phyloP scores from a whole-genome alignment of 64 coral and sea anemone genomes.

The Trachythela sp. region DNA sequence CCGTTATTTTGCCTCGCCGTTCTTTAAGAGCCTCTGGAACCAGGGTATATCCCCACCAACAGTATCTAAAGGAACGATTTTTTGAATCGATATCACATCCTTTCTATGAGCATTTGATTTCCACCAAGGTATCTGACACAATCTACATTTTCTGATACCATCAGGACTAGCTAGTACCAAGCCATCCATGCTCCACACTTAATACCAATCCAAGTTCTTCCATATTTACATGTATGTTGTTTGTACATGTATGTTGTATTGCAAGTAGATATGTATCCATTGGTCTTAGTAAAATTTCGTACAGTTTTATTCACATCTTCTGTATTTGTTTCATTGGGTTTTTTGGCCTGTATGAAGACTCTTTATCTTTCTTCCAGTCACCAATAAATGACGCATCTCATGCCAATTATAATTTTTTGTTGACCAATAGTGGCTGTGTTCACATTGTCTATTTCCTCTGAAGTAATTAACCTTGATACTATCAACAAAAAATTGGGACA shows the following conservation, averaged over 20 bases:
- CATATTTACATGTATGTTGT: not conserved
- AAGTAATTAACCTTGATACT: not conserved
- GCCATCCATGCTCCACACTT: not conserved
- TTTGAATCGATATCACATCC: constrained; percentile 5
- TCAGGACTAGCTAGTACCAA: constrained; percentile 9
- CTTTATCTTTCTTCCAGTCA: not conserved
- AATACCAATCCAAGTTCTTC: not conserved
- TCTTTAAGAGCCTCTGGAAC: too few relatives aligned
- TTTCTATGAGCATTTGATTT: not conserved
- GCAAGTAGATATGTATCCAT: not conserved
- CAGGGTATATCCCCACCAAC: too few relatives aligned
- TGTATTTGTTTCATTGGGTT: not conserved
- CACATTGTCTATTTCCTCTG: constrained; percentile 20
- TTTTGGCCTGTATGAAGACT: not conserved
- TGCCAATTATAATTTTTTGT: constrained; percentile 20
- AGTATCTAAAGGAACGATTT: not conserved
- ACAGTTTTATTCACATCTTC: not conserved
- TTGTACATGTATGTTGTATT: not conserved
- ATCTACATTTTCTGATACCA: not conserved
- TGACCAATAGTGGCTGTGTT: constrained; percentile 53
- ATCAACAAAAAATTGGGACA: constrained; percentile 38
- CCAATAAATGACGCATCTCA: not conserved
- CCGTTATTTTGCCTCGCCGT: too few relatives aligned
- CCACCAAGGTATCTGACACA: not conserved
- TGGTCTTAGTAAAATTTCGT: not conserved